These are phyloP conservation scores for Notocelia uddmanniana DNA, from an alignment of 2,888 invertebrate genomes.

Conservation along the genomic window DNA sequence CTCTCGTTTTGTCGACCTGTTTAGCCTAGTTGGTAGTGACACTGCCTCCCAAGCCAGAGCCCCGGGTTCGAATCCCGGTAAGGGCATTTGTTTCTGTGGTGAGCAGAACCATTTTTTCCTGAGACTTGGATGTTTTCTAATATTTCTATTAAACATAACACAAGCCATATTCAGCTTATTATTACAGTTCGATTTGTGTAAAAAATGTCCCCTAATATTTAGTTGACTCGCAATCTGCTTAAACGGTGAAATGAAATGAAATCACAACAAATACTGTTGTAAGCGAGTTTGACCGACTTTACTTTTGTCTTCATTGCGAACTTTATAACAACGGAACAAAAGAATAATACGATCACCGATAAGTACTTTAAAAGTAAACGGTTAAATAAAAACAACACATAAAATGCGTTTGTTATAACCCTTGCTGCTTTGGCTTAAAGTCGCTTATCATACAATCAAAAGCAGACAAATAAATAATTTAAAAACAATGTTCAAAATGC, in stretches of 20 bases:
- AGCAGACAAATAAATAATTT: neutral
- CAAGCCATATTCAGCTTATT: too few species aligned
- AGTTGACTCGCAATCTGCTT: too few species aligned
- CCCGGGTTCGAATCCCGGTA: too few species aligned
- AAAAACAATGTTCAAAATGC: neutral
- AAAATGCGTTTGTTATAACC: neutral
- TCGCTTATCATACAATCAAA: neutral
- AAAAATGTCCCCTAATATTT: too few species aligned
- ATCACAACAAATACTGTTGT: neutral
- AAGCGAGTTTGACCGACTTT: neutral
- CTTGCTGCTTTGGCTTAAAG: neutral
- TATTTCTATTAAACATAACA: too few species aligned
- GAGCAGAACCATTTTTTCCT: too few species aligned
- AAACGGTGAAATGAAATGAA: neutral
- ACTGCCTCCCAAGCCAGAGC: too few species aligned
- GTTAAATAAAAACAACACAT: neutral
- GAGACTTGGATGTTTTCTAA: too few species aligned
- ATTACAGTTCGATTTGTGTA: too few species aligned
- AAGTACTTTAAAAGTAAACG: conserved; percentile 3
- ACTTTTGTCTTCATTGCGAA: neutral
- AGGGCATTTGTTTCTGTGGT: too few species aligned
- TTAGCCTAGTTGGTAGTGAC: too few species aligned
- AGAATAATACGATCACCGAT: conserved; percentile 9
- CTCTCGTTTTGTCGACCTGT: too few species aligned
- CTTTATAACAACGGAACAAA: conserved; percentile 11